Base-by-base conservation (phyloP, 2,888 invertebrate species). In the Eurois occulta region DNA sequence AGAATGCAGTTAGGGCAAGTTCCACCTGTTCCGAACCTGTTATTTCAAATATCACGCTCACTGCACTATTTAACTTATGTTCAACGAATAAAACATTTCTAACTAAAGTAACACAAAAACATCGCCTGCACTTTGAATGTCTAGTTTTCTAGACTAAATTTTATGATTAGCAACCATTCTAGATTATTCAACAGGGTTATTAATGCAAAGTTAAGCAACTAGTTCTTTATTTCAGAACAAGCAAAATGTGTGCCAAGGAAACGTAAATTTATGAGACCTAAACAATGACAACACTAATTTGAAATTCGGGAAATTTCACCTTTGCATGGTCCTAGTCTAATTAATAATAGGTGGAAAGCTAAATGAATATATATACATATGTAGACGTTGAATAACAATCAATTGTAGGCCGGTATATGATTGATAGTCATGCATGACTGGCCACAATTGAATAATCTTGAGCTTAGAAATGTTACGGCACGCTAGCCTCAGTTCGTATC, bases 11-110 rank as follows among this genome's bases (percentile, higher is more conserved):
- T 91, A 91, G 90, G 91, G 91, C 89, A 86, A 90, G 88, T 87
- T 90, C 84, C 91, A 93, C 92, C 91, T 92, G 93, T 92, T 91
- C 80, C 76, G 86, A 91, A 93, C 92, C 92, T 92, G 93, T 91
- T 91, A 89, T 90, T 90, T 87, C 86, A 88, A 86, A 85, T 79
- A 85, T 86, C 83, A 87, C 84, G 84, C 86, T 88, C 85, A 82
- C 74, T 89, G 86, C 81, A 80, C 85, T 86, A 86, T 81, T 85
- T 86, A 87, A 87, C 81, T 86, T 66, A 76, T 74, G 68, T 75
- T 84, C 74, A 81, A 87, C 87, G 84, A 88, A 88, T 86, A 83
- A 89, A 85, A 83, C 74, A 87, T 88, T 71, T 66, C 71, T 67
- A 78, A 67, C 24, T 72, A 58, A 75, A 80, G 67, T 72, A 66